Percentiles rank a stretch among this genome's conserved stretches.
Evolutionary conservation across 1,140 invertebrate genomes (phyloP).

Genomic region (Vollenhovia emeryi): DNA sequence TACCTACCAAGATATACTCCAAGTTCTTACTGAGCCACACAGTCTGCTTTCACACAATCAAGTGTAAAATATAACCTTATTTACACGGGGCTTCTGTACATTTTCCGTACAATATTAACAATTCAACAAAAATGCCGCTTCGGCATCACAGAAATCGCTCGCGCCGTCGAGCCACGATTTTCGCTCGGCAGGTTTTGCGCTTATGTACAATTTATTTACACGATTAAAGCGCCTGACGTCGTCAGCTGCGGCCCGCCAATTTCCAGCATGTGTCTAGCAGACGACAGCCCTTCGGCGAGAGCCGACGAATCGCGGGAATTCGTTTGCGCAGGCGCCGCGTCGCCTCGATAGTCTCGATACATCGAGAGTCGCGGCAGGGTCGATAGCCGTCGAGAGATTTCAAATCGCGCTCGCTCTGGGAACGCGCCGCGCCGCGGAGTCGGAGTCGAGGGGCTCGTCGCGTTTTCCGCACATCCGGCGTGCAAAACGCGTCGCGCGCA

Average conservation of each 20-base stretch:
- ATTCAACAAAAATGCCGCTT: background rate
- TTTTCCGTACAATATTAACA: background rate
- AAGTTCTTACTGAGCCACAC: conserved; percentile 12
- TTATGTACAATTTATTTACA: conserved; percentile 7
- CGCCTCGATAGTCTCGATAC: conserved; percentile 22
- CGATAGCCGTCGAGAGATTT: conserved; percentile 20
- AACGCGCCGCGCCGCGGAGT: background rate
- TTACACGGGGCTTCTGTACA: background rate
- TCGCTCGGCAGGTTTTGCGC: background rate
- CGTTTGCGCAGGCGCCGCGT: background rate
- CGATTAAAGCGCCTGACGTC: background rate
- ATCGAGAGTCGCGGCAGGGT: background rate
- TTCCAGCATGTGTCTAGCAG: background rate
- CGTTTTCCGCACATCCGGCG: too few species aligned
- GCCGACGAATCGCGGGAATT: background rate
- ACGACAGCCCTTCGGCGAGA: background rate
- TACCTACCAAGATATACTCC: background rate
- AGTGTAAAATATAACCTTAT: conserved; percentile 17
- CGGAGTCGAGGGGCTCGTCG: background rate
- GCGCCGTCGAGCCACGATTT: background rate
- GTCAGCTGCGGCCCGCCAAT: conserved; percentile 42
- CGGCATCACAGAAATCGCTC: background rate
- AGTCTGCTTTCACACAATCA: background rate
- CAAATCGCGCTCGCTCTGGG: background rate
- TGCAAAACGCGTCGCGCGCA: too few species aligned